These are phyloP conservation scores for Athalia rosae DNA, from an alignment of 2,888 invertebrate species.

Conservation along the genomic window DNA sequence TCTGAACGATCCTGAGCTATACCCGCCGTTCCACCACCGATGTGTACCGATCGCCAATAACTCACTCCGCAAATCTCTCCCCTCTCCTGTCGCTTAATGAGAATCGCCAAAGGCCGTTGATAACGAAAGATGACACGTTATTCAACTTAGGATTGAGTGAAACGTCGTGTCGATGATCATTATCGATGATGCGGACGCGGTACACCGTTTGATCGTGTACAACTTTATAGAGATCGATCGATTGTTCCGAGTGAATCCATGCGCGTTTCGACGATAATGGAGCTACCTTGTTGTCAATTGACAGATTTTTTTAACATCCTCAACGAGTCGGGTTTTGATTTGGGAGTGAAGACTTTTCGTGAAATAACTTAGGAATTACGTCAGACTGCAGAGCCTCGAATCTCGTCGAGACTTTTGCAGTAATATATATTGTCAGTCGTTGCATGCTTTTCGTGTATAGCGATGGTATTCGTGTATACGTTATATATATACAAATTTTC, in stretches of 20 bases:
- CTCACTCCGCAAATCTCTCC: neutral
- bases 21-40: neutral
- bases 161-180: conserved; percentile 17
- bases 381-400: conserved; percentile 23
- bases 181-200: too few species aligned
- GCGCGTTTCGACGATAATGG: too few species aligned
- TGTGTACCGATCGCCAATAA: neutral
- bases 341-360: neutral
- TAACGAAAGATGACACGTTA: conserved; percentile 51
- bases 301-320: too few species aligned
- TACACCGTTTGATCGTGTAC: too few species aligned
- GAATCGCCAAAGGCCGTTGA: conserved; percentile 42
- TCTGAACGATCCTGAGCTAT: too few species aligned
- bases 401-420: conserved; percentile 5
- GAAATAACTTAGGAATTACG: conserved; percentile 18
- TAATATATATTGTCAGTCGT: conserved; percentile 34
- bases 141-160: conserved; percentile 59
- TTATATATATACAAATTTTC: conserved; percentile 1
- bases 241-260: too few species aligned
- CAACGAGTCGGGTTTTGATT: conserved; percentile 6
- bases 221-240: too few species aligned
- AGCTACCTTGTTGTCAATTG: too few species aligned
- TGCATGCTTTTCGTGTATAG: neutral
- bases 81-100: neutral
- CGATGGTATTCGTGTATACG: neutral